Evolutionary conservation across 2,113 vertebrate species (phyloP).

Genomic region (human (Homo sapiens)): DNA sequence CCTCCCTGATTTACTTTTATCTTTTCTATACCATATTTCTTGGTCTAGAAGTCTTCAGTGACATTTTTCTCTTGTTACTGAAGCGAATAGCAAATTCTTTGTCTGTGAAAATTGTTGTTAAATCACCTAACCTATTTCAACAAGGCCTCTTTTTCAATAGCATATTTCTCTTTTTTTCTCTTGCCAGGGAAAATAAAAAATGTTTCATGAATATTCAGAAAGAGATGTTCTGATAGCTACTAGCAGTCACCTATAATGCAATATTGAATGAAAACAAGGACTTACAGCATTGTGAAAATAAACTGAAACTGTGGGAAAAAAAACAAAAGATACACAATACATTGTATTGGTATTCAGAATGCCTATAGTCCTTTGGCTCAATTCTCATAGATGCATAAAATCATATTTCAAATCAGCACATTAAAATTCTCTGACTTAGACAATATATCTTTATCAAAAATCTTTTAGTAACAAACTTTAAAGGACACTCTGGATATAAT

Average conservation of each 20-base stretch:
- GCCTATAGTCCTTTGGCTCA: not conserved
- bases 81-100: not conserved
- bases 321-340: not conserved
- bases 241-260: not conserved
- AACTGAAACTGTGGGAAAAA: not conserved
- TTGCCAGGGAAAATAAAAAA: not conserved
- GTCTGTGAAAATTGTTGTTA: not conserved
- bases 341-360: not conserved
- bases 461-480: not conserved
- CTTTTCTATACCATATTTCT: not conserved
- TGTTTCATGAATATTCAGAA: slow-evolving; percentile 17
- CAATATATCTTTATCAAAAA: not conserved
- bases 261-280: slow-evolving; percentile 1
- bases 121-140: not conserved
- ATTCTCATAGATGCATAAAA: not conserved
- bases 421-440: not conserved
- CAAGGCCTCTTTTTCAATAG: not conserved
- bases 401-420: not conserved
- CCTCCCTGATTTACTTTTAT: not conserved
- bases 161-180: not conserved
- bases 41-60: not conserved
- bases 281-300: not conserved
- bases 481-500: not conserved
- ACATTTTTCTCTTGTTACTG: not conserved
- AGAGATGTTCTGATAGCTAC: not conserved